phyloP scores from a whole-genome alignment of 2,113 vertebrate genomes.

The Chaetodon auriga region DNA sequence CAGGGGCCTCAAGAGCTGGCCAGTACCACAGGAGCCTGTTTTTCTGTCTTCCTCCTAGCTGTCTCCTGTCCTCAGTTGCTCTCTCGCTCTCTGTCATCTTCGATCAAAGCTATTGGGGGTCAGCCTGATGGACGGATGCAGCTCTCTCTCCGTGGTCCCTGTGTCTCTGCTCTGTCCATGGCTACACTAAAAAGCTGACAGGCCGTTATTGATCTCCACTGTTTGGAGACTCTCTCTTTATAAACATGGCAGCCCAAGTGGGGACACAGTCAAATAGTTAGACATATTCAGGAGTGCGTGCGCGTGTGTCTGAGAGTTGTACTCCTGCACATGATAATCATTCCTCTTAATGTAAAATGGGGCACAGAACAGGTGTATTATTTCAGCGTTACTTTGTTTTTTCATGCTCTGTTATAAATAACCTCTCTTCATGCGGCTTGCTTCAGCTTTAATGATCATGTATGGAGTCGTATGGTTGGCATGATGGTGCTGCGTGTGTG shows the following conservation, averaged over 20 bases:
- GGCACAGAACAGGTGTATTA: background rate
- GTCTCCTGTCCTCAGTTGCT: constrained; percentile 35
- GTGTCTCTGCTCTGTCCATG: constrained; percentile 58
- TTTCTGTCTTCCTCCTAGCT: constrained; percentile 38
- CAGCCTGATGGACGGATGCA: constrained; percentile 58
- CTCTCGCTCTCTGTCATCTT: constrained; percentile 62
- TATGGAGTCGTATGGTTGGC: background rate
- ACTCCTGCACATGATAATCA: background rate
- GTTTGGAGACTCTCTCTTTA: constrained; percentile 50
- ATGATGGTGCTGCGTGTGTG: constrained; percentile 1
- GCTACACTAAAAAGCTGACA: constrained; percentile 72
- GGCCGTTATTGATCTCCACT: constrained; percentile 69
- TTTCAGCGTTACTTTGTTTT: background rate
- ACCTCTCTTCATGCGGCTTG: background rate
- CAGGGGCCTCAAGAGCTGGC: constrained; percentile 24
- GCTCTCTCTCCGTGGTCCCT: constrained; percentile 51
- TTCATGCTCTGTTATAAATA: background rate
- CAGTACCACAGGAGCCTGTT: constrained; percentile 28
- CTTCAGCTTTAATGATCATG: background rate
- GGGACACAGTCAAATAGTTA: constrained; percentile 10
- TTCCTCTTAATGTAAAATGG: background rate
- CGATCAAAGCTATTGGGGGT: constrained; percentile 70
- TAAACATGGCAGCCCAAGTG: constrained; percentile 33
- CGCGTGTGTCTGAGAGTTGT: constrained; percentile 8
- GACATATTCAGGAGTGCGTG: background rate